Base-by-base conservation (phyloP, 2,888 invertebrate genomes). In the Lathronympha strigana region DNA sequence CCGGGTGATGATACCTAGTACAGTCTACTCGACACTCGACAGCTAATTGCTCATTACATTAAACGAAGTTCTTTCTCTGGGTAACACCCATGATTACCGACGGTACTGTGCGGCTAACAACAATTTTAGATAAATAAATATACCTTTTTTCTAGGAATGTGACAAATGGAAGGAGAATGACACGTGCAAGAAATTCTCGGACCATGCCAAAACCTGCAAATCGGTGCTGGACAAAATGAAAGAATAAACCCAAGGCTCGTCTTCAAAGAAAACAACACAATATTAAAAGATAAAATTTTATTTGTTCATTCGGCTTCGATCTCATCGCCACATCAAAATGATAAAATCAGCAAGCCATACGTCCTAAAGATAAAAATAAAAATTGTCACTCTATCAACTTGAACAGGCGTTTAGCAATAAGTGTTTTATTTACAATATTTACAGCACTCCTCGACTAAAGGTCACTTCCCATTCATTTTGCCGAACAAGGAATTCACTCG, bases 231-330 rank as follows among this genome's bases (percentile, higher is more conserved):
- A 63, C 40, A 17, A 54, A 55, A 49, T 58, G 33, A 17, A 21
- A 51, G 21, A 50, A 31, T 49, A 43, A 21, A 9, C 19, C 23
- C 45, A 11, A 5, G 4, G 23, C 23, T 8, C 6, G 3, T 8
- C 15, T 38, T 38, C 5, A 33, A 36, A 25, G 63, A 66, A 75
- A 81, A 80, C 72, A 69, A 76, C 33, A 51, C 53, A 62, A 15
- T 83, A 73, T 76, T 80, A 86, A 83, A 88, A 88, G 88, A 88
- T 89, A 90, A 86, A 83, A 76, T 84, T 88, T 86, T 85, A 69
- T 81, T 87, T 86, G 86, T 86, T 86, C 84, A 77, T 77, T 76
- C 77, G 79, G 78, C 81, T 72, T 76, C 73, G 71, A 76, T 72
- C 73, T 76, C 76, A 73, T 74, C 71, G 75, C 74, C 74, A 74